Base-by-base conservation (phyloP, 2,113 vertebrate species). In the Hyla sarda region DNA sequence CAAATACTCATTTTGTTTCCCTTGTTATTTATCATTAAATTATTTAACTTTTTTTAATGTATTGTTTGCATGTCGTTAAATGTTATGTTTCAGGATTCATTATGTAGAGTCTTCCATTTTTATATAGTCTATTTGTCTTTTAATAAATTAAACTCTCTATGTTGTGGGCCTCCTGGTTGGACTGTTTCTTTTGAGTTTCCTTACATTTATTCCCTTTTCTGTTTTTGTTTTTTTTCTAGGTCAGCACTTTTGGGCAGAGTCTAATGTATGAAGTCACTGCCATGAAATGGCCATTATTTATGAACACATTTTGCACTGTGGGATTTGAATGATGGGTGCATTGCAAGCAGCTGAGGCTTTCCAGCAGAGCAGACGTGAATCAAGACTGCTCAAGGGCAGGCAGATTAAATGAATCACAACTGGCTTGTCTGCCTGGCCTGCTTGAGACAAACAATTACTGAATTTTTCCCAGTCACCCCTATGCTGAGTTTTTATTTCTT, bases 211-310 rank as follows among this genome's bases (percentile, higher is more conserved):
- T 9, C n/a, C 75, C 11, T 37, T 23, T 41, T n/a, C n/a, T n/a
- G n/a, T n/a, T 84, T 89, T 5, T 67, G 87, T 48, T 75, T 85
- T 50, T 81, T 89, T 88, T 89, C 0, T 90, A 98, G 98, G 91
- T 97, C 97, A 47, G 92, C 93, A 5, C 94, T 98, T 89, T 90
- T 98, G 34, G 96, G 94, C 91, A 94, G 97, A 91, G 95, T 95
- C 69, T 98, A 93, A 93, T 65, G 34, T 25, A 9, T 0, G 19
- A 82, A 37, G 80, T 83, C 7, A 2, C 67, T 82, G 85, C 85
- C 54, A 25, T 19, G 0, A 74, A 50, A 30, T 3, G 0, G 30
- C 48, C 82, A 83, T 87, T 80, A 58, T 62, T 23, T 52, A 81
- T 58, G 88, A 88, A 76, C 88, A 79, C 88, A n/a, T n/a, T n/a